These are phyloP conservation scores for Drosophila anomelani DNA, from an alignment of 2,888 invertebrate genomes.

Conservation along the genomic window DNA sequence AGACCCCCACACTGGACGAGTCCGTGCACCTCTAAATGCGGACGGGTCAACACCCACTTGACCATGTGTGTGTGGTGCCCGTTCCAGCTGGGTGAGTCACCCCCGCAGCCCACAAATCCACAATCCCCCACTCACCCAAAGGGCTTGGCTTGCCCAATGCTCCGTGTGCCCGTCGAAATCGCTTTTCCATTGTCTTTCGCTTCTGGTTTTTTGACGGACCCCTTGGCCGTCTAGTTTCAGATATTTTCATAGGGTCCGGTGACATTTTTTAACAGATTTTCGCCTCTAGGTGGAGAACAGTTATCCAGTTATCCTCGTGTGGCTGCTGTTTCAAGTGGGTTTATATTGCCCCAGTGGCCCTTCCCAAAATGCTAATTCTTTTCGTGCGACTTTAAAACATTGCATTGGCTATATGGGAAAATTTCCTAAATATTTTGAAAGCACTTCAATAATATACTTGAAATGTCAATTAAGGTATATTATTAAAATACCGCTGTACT, in stretches of 20 bases:
- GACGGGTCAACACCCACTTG: conserved; percentile 60
- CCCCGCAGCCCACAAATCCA: conserved; percentile 27
- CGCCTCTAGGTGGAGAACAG: neutral
- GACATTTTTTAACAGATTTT: conserved; percentile 7
- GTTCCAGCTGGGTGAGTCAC: conserved; percentile 45
- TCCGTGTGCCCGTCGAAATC: conserved; percentile 70
- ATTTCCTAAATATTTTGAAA: neutral
- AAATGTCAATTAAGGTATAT: neutral
- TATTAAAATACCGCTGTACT: too few species aligned
- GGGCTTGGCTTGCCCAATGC: conserved; percentile 74
- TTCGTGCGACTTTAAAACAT: neutral
- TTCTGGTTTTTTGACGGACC: conserved; percentile 28
- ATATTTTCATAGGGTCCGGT: conserved; percentile 31
- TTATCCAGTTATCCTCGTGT: neutral
- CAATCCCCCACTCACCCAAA: conserved; percentile 22
- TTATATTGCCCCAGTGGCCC: neutral
- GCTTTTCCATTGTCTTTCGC: conserved; percentile 65
- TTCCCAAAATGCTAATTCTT: neutral
- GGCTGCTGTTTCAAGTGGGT: neutral
- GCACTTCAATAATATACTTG: neutral
- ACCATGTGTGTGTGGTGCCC: conserved; percentile 36
- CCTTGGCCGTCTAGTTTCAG: conserved; percentile 15
- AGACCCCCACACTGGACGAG: conserved; percentile 36
- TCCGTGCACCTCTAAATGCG: conserved; percentile 71
- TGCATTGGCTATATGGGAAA: neutral